These are phyloP conservation scores for Mastomys coucha DNA, from an alignment of 2,113 vertebrate genomes.

Conservation along the genomic window DNA sequence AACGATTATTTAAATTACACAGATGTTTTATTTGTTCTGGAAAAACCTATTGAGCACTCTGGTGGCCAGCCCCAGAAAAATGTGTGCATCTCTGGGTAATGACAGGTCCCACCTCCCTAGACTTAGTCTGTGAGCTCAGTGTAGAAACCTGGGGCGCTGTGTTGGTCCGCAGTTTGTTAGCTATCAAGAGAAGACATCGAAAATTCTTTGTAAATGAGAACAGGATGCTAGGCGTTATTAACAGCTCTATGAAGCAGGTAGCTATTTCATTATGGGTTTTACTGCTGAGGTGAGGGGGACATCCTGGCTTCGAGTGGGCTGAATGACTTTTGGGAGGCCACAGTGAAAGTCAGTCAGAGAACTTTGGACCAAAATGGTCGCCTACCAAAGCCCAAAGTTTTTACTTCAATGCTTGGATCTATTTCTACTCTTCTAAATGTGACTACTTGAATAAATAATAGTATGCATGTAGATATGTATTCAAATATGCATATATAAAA, in stretches of 20 bases:
- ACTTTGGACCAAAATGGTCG: neutral
- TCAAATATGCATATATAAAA: neutral
- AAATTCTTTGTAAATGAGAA: neutral
- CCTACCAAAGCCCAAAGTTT: neutral
- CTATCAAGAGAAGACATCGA: neutral
- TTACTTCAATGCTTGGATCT: neutral
- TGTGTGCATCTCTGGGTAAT: neutral
- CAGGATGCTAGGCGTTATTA: neutral
- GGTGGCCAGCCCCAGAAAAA: neutral
- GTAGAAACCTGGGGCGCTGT: neutral
- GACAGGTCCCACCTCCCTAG: neutral
- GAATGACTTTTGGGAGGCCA: neutral
- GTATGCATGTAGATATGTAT: neutral
- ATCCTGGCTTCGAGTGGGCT: neutral
- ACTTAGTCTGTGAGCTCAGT: neutral
- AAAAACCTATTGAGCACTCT: neutral
- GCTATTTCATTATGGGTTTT: neutral
- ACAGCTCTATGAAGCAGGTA: neutral
- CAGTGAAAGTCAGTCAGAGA: neutral
- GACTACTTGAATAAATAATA: neutral
- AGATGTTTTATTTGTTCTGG: neutral
- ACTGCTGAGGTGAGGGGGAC: neutral
- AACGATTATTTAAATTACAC: neutral
- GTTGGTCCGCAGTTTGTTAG: neutral
- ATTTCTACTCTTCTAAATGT: neutral